Evolutionary conservation across 2,797 vertebrate species (phyloP), one percentile per base, ranked within the genome.

Genomic region (Tapirus indicus): DNA sequence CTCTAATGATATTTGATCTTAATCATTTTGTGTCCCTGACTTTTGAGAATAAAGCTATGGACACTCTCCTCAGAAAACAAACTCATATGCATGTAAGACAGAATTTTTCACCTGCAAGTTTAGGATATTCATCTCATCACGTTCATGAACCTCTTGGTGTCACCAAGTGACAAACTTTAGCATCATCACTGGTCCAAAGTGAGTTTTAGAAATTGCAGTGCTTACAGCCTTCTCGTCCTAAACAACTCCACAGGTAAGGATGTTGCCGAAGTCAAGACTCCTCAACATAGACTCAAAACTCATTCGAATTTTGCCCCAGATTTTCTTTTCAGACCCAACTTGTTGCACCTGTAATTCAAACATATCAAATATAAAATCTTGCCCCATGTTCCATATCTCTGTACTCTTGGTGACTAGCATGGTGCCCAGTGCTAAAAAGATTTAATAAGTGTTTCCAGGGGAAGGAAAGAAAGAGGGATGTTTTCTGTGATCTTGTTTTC

Each of bases 401-500:
- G 12, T 77, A 60, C 10, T 80, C 29, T 54, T 16, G 10, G 29
- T 75, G 16, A 32, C 20, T 41, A 20, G 4, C 1, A 2, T 77
- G 32, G 32, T 75, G 66, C 20, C 47, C 35, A 38, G 41, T 72
- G 71, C n/a, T 32, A 27, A 95, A 58, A 95, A 90, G 18, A 77
- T 21, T 79, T 78, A 80, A 23, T 38, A 80, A 74, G 38, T 32
- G 7, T 83, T 41, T 85, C 47, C 41, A 2, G 14, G 1, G 14
- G 38, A 47, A 62, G 12, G 60, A 78, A 72, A 64, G 25, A 78
- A 75, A 58, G 32, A 92, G 35, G 5, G 20, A 35, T 64, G 49
- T 16, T 90, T 92, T 84, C 32, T 66, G 25, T 80, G 41, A 91
- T 91, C 35, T 92, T 88, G 49, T 78, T 95, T 94, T 89, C 75